Base-by-base conservation (phyloP, 2,113 vertebrate species). In the Salminus brasiliensis region DNA sequence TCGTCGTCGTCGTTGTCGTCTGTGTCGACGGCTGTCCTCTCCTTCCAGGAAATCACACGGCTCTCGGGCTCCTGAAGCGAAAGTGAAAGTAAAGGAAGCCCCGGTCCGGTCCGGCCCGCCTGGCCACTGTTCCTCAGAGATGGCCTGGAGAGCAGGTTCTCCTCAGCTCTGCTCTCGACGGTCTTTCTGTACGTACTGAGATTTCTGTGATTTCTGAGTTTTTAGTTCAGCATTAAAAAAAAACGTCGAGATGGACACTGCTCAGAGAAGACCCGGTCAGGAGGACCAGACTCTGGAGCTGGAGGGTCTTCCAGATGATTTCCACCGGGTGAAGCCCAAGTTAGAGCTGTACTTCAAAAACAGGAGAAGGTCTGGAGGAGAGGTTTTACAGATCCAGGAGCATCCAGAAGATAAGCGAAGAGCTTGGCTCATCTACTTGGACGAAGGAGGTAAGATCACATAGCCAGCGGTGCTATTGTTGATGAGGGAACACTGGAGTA, bases 321-420 rank as follows among this genome's bases (percentile, higher is more conserved):
- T 87, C 0, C 49, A 69, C 3, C 47, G 52, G 0, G 25, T 88
- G 1, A 83, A 39, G 55, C 0, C 69, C 3, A 88, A 74, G n/a
- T 27, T 90, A 5, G 53, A 84, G 21, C 72, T 88, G 10, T 82
- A 90, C 69, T 90, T 90, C 43, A 80, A 69, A 78, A 90, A 88
- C 39, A 90, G 79, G 49, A 83, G 87, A 32, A 85, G 83, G 12
- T 90, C 89, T 5, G 89, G 89, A 18, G 89, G 84, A 69, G 86
- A 85, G 13, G 59, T 88, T 4, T 3, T 27, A 4, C 36, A 89
- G 25, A 78, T 89, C 2, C 69, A 25, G 36, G 73, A 74, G 4
- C 52, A 88, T n/a, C 83, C 86, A 0, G 59, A 66, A 2, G 87
- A 90, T 72, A 85, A 32, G 6, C 60, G 72, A 32, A 88, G 85